A percentile compares a stretch with the other conserved stretches of the same genome.
phyloP scores from a whole-genome alignment of 2,888 invertebrate species.

The Rhyacophila evoluta region DNA sequence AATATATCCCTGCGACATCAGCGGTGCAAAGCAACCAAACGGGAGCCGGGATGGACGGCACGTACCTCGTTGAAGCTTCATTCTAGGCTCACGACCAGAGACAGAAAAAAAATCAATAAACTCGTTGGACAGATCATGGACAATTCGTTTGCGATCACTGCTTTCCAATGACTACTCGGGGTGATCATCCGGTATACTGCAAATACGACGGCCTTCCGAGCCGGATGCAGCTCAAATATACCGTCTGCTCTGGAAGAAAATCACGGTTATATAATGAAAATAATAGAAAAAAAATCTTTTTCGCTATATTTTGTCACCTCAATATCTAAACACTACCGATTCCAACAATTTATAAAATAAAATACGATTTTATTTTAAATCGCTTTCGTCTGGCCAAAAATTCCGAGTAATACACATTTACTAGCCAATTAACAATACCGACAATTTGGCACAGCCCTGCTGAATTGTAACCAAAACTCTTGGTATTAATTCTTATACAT shows the following conservation, averaged over 20 bases:
- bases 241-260: constrained; percentile 24
- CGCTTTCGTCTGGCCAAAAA: not conserved
- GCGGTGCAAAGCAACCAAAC: constrained; percentile 85
- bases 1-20: constrained; percentile 88
- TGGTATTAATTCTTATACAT: not conserved
- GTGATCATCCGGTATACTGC: not conserved
- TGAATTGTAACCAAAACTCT: not conserved
- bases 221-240: constrained; percentile 1
- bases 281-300: no score
- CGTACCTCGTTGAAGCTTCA: constrained; percentile 87
- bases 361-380: no score
- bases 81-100: constrained; percentile 68
- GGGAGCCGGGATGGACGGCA: constrained; percentile 86
- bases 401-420: not conserved
- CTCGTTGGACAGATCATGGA: not conserved
- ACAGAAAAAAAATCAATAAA: constrained; percentile 17
- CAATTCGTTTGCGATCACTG: not conserved
- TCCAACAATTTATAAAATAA: no score
- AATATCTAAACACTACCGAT: no score
- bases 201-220: not conserved
- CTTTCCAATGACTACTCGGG: not conserved
- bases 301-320: no score
- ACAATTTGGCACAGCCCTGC: not conserved
- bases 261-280: constrained; percentile 3
- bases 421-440: not conserved